phyloP scores from a whole-genome alignment of 2,797 vertebrate species.

The Diplodus sargus region DNA sequence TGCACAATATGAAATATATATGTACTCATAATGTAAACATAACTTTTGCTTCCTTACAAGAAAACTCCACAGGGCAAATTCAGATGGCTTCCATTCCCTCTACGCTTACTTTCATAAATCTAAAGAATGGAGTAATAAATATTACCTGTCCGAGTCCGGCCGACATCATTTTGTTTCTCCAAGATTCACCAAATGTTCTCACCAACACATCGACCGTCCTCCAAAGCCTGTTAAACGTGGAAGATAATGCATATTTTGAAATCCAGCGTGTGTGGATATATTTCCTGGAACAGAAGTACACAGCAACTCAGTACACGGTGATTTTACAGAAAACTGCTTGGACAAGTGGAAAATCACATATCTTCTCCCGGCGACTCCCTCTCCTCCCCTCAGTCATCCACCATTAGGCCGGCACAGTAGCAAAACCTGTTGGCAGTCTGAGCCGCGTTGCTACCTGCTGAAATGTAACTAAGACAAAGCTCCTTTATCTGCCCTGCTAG shows the following conservation, averaged over 20 bases:
- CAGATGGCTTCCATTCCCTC: not conserved
- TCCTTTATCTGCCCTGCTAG: slow-evolving; percentile 79
- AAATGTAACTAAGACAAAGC: slow-evolving; percentile 83
- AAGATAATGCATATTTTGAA: slow-evolving; percentile 33
- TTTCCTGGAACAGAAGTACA: slow-evolving; percentile 31
- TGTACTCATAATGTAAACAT: not conserved
- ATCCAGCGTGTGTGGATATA: not conserved
- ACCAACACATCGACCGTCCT: slow-evolving; percentile 15
- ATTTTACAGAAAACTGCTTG: slow-evolving; percentile 75
- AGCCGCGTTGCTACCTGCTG: slow-evolving; percentile 78
- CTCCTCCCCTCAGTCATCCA: slow-evolving; percentile 79
- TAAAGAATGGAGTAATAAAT: not conserved
- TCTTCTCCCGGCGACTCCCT: slow-evolving; percentile 70
- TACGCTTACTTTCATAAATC: not conserved
- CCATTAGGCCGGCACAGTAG: slow-evolving; percentile 80
- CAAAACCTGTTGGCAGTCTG: slow-evolving; percentile 81
- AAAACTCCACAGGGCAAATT: slow-evolving; percentile 12
- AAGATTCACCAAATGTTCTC: slow-evolving; percentile 2
- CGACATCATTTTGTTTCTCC: slow-evolving; percentile 18
- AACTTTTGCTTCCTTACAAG: slow-evolving; percentile 11
- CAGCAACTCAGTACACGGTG: slow-evolving; percentile 26
- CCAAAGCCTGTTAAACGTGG: slow-evolving; percentile 11
- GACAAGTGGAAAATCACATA: slow-evolving; percentile 82
- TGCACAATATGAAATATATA: not conserved
- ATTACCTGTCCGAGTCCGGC: slow-evolving; percentile 19